phyloP scores from a whole-genome alignment of 2,797 vertebrate genomes.

The Agapornis canus region DNA sequence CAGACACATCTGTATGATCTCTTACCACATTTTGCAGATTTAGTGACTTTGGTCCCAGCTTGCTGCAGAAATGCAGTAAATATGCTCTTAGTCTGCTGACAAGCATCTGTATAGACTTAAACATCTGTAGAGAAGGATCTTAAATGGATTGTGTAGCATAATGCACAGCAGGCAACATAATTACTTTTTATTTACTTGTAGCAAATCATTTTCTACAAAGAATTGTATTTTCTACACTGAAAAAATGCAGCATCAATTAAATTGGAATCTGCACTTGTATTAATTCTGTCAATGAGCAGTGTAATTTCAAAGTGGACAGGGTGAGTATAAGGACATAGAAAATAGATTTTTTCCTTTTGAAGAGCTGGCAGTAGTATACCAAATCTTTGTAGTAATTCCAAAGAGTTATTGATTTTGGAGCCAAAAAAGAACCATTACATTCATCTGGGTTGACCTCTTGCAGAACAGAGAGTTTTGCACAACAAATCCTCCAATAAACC shows the following conservation, averaged over 20 bases:
- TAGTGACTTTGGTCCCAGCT: slow-evolving; percentile 5
- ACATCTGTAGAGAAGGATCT: slow-evolving; percentile 18
- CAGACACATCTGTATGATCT: background rate
- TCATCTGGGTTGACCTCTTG: slow-evolving; percentile 24
- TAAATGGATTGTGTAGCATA: background rate
- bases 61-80: background rate
- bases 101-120: slow-evolving; percentile 37
- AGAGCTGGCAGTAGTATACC: background rate
- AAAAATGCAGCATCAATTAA: slow-evolving; percentile 26
- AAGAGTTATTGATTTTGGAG: slow-evolving; percentile 46
- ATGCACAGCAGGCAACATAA: slow-evolving; percentile 33
- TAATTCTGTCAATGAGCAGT: slow-evolving; percentile 15
- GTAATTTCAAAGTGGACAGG: slow-evolving; percentile 40
- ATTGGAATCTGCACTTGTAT: background rate
- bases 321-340: slow-evolving; percentile 44
- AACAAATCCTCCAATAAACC: background rate
- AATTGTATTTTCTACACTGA: background rate
- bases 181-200: slow-evolving; percentile 50
- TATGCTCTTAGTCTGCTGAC: background rate
- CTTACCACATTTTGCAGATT: slow-evolving; percentile 23
- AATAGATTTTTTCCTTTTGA: slow-evolving; percentile 43
- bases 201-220: slow-evolving; percentile 38
- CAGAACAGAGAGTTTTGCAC: background rate
- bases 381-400: slow-evolving; percentile 30
- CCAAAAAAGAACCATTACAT: slow-evolving; percentile 15